Evolutionary conservation across 2,888 invertebrate species (phyloP), one percentile per base, ranked within the genome.

Genomic region (Hirtodrosophila confusa): DNA sequence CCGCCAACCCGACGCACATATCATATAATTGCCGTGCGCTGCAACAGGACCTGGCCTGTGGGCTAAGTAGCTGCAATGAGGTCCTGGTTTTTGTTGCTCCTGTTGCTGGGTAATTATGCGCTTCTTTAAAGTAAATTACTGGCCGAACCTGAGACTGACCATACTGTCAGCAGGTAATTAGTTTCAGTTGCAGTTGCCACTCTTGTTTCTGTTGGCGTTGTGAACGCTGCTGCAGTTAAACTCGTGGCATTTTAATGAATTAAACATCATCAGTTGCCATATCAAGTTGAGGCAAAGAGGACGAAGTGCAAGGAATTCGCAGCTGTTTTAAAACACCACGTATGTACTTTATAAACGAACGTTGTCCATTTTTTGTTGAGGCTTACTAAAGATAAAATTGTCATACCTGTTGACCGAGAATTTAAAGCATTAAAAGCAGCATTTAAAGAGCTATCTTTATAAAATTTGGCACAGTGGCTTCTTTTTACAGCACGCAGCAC

Each of bases 121-220:
- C 70, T 70, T 63, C 69, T 86, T 84, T 65, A 86, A 80, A 63
- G 54, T 63, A 69, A 83, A 69, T 70, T 69, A 70, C 66, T 40
- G 62, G 40, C 56, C 47, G 48, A 39, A 36, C 24, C 36, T n/a
- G 43, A 51, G 62, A 43, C 29, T 39, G 53, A 12, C 31, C 45
- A 27, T 44, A 37, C 35, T 64, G 65, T 75, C 54, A 43, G 43
- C 43, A 54, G 50, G 33, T 64, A 71, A 71, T 72, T 53, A 61
- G 63, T 10, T 60, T 36, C 43, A 17, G 11, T 58, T 33, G 39
- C 7, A 27, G 27, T 27, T 27, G 27, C 17, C 17, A 17, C 1
- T 17, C 1, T 17, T 17, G 17, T 2, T 49, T 24, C 8, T 49
- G 51, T 31, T 51, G 31, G n/a, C 17, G n/a, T 45, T 61, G n/a